These are phyloP conservation scores for Salarias fasciatus DNA, from an alignment of 2,797 vertebrate species.

Conservation along the genomic window DNA sequence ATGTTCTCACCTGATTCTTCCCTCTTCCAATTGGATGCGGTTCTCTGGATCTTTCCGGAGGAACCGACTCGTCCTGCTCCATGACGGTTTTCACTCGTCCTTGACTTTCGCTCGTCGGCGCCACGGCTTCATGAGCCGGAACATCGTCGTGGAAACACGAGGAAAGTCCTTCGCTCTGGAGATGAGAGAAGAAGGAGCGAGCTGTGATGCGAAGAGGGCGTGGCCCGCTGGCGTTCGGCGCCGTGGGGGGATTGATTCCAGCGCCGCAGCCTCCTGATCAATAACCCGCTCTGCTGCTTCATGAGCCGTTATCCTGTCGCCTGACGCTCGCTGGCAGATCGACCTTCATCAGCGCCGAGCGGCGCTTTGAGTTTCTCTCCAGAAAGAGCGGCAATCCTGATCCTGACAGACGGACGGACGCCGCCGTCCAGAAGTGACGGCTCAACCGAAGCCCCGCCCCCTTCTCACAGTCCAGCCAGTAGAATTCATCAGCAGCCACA, in stretches of 20 bases:
- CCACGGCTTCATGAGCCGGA: no score
- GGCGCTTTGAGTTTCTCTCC: conserved; percentile 41
- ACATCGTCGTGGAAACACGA: no score
- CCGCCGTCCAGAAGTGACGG: conserved; percentile 44
- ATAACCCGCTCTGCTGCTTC: conserved; percentile 45
- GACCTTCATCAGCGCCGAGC: conserved; percentile 46
- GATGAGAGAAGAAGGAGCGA: conserved; percentile 14
- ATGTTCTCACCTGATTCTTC: no score
- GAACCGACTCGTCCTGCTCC: no score
- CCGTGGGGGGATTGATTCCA: conserved; percentile 29
- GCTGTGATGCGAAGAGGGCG: conserved; percentile 25
- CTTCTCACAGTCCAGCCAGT: conserved; percentile 35
- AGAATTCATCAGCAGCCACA: no score
- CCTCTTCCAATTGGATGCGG: no score
- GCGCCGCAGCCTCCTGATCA: conserved; percentile 40
- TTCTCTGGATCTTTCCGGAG: no score
- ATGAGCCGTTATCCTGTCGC: conserved; percentile 51
- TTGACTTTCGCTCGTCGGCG: no score
- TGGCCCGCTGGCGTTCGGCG: no score
- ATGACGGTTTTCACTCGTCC: no score
- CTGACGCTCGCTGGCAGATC: conserved; percentile 46
- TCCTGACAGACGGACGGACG: background rate
- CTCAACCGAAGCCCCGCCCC: conserved; percentile 46
- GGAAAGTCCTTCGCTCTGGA: background rate
- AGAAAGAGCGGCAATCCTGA: conserved; percentile 46